These are phyloP conservation scores for Premnoplex brunnescens DNA, from an alignment of 2,797 vertebrate species.

Conservation along the genomic window DNA sequence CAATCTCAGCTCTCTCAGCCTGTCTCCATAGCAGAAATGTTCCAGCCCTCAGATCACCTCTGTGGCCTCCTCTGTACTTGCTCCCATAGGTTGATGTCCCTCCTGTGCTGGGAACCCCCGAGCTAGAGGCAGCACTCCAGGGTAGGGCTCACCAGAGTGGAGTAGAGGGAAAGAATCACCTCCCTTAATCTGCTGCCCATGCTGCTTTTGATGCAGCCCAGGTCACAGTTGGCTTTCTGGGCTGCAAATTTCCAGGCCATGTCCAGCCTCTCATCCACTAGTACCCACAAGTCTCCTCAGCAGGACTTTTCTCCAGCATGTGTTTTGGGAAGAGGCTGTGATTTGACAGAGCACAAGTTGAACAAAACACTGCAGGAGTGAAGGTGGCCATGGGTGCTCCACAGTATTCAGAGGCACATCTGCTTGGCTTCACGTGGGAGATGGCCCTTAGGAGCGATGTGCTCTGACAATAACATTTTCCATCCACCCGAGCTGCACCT, in stretches of 20 bases:
- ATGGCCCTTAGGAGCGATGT: not conserved
- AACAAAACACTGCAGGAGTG: not conserved
- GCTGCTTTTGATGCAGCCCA: not conserved
- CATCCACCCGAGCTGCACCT: not conserved
- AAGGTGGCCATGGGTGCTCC: not conserved
- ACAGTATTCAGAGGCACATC: not conserved
- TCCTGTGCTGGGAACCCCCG: not conserved
- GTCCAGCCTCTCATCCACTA: not conserved
- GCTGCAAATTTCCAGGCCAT: not conserved
- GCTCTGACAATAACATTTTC: not conserved
- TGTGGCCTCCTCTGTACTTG: not conserved
- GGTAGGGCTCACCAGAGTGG: not conserved
- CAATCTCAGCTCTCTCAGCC: not conserved
- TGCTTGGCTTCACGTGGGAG: not conserved
- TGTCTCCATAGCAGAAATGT: not conserved
- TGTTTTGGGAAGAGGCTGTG: not conserved
- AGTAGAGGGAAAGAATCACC: not conserved
- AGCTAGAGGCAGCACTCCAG: not conserved
- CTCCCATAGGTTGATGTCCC: no score
- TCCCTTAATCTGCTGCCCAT: not conserved
- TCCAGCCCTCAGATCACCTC: not conserved
- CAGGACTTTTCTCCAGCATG: not conserved
- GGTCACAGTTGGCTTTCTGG: not conserved
- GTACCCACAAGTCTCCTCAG: not conserved
- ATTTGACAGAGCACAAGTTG: not conserved